These are phyloP conservation scores for Spicauda simplicius DNA, from an alignment of 2,888 invertebrate genomes.

Conservation along the genomic window DNA sequence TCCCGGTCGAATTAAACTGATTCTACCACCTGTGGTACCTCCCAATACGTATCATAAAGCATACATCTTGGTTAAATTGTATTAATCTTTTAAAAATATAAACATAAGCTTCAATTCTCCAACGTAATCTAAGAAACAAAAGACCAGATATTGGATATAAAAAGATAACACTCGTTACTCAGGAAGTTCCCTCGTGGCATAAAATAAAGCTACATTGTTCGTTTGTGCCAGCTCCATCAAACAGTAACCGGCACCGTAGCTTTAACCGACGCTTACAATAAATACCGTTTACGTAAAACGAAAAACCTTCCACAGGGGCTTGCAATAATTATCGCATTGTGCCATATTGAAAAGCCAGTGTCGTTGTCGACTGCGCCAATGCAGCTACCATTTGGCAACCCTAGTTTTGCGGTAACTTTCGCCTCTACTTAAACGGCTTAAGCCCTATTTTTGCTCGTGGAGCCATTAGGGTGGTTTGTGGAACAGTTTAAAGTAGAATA, in stretches of 20 bases:
- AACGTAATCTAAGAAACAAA: no score
- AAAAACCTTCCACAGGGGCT: constrained; percentile 30
- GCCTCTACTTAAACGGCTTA: constrained; percentile 4
- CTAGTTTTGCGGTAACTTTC: constrained; percentile 11
- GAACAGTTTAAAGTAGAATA: constrained; percentile 41
- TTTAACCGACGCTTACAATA: constrained; percentile 26
- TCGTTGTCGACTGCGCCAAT: constrained; percentile 44
- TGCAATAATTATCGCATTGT: constrained; percentile 53
- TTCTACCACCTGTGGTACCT: no score
- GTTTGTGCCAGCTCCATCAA: background rate
- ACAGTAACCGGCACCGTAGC: constrained; percentile 5
- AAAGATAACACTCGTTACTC: no score
- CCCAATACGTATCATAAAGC: no score
- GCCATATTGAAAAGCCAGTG: constrained; percentile 51
- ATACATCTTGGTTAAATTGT: no score
- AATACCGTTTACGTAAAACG: constrained; percentile 34
- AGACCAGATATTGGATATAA: no score
- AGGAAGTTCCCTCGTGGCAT: no score
- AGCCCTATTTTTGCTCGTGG: constrained; percentile 8
- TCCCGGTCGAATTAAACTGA: no score
- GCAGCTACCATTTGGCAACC: constrained; percentile 40
- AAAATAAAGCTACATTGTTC: no score
- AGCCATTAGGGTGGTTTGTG: constrained; percentile 14
- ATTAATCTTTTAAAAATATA: no score
- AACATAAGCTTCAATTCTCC: no score